Conservation (phyloP, 2,797 vertebrate genomes). For the Chelonia mydas region DNA sequence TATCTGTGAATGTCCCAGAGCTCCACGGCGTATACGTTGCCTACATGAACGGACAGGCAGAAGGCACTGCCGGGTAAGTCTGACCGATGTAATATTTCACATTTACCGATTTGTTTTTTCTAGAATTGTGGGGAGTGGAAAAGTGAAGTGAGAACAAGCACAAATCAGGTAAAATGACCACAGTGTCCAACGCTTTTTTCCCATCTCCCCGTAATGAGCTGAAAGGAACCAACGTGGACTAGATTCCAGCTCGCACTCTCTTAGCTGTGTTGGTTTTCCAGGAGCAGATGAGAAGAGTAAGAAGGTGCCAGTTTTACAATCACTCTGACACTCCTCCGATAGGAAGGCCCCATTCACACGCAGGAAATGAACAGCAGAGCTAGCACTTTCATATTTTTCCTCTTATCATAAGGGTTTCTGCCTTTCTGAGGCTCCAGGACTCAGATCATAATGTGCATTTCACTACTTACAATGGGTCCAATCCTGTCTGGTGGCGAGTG, state of each 20-base stretch:
- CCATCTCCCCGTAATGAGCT: neutral
- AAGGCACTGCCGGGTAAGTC: neutral
- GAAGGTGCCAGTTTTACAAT: no score
- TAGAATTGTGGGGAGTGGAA: slow-evolving; percentile 78
- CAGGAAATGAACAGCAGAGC: no score
- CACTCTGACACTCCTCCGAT: neutral
- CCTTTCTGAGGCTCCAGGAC: neutral
- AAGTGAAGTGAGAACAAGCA: slow-evolving; percentile 65
- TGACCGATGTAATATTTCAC: slow-evolving; percentile 86
- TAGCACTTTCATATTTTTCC: no score
- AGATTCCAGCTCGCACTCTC: neutral
- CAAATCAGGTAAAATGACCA: no score
- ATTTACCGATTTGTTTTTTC: slow-evolving; percentile 88
- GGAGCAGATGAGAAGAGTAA: neutral
- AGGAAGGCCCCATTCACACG: neutral
- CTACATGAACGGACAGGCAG: slow-evolving; percentile 34
- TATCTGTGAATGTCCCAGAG: neutral
- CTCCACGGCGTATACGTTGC: neutral
- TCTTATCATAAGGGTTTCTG: neutral
- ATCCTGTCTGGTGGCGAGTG: neutral
- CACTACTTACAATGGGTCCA: neutral
- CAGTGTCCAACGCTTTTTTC: neutral
- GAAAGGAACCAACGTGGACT: neutral
- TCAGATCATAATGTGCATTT: neutral
- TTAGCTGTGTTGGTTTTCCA: neutral